A percentile compares a stretch with the other conserved stretches of the same genome.
Evolutionary conservation across 2,113 vertebrate genomes (phyloP).

Genomic region (Numenius arquata): DNA sequence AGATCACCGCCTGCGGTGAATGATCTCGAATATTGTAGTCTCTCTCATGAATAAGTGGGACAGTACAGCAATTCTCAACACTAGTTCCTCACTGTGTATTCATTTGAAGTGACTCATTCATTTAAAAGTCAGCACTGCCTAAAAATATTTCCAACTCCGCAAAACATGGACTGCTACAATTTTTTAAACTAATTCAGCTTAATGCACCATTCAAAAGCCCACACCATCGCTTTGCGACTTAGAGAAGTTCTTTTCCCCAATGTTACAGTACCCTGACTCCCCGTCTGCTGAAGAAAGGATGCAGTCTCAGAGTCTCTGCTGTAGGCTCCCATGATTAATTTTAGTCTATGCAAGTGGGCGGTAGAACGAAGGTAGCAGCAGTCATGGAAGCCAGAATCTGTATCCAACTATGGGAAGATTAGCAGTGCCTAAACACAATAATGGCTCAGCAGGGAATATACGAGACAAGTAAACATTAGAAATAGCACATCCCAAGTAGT

Average conservation of each 20-base stretch:
- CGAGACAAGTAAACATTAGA: not conserved
- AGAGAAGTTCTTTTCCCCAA: not conserved
- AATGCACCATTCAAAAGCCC: not conserved
- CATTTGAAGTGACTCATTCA: not conserved
- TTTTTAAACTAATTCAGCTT: not conserved
- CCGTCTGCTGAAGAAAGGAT: not conserved
- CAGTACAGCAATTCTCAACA: not conserved
- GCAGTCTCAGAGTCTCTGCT: not conserved
- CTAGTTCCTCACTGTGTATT: not conserved
- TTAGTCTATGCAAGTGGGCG: not conserved
- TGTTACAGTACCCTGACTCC: not conserved
- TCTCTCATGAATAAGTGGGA: not conserved
- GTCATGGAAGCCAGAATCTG: not conserved
- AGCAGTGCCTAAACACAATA: not conserved
- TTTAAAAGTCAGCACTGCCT: not conserved
- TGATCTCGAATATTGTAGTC: not conserved
- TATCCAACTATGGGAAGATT: not conserved
- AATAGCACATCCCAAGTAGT: not conserved
- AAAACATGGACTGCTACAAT: not conserved
- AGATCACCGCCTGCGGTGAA: not conserved
- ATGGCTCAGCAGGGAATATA: not conserved
- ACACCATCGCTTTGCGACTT: not conserved
- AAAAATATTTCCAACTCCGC: not conserved
- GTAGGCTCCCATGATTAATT: slow-evolving; percentile 40
- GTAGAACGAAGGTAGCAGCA: not conserved